These are phyloP conservation scores for Philonicus albiceps DNA, from an alignment of 2,888 invertebrate species.

Conservation along the genomic window DNA sequence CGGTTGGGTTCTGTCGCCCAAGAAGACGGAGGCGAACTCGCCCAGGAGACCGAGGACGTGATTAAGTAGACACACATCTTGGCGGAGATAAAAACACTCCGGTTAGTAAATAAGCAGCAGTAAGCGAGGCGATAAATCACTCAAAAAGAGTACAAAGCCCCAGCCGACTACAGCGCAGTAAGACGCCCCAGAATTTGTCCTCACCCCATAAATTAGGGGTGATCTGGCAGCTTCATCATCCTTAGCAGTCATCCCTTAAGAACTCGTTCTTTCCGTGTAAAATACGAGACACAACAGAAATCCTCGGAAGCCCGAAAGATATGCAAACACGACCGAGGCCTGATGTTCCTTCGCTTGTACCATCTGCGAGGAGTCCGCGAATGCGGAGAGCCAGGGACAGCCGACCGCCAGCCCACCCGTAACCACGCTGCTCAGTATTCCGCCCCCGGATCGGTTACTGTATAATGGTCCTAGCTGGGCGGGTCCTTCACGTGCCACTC, in stretches of 20 bases:
- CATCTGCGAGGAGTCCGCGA: neutral
- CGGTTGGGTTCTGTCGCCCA: neutral
- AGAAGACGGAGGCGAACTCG: neutral
- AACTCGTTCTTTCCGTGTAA: constrained; percentile 34
- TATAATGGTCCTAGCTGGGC: neutral
- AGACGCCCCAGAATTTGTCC: constrained; percentile 34
- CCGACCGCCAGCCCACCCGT: neutral
- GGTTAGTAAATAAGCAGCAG: constrained; percentile 31
- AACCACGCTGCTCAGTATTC: constrained; percentile 24
- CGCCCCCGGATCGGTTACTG: neutral
- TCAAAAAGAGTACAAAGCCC: constrained; percentile 9
- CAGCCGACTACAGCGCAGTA: neutral
- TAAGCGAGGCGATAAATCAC: constrained; percentile 33
- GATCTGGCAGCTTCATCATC: constrained; percentile 29
- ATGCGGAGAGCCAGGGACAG: neutral
- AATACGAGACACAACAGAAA: constrained; percentile 37
- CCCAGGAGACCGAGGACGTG: neutral
- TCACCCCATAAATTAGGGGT: constrained; percentile 35
- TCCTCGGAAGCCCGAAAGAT: constrained; percentile 30
- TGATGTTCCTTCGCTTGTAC: constrained; percentile 21
- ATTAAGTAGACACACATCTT: neutral
- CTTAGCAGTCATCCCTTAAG: constrained; percentile 17
- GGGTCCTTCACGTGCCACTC: constrained; percentile 36
- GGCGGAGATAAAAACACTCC: constrained; percentile 14
- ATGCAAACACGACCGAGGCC: constrained; percentile 34